A percentile compares a stretch with the other conserved stretches of the same genome.
Evolutionary conservation across 2,888 invertebrate species (phyloP).

Genomic region (Hofmannophila pseudospretella): DNA sequence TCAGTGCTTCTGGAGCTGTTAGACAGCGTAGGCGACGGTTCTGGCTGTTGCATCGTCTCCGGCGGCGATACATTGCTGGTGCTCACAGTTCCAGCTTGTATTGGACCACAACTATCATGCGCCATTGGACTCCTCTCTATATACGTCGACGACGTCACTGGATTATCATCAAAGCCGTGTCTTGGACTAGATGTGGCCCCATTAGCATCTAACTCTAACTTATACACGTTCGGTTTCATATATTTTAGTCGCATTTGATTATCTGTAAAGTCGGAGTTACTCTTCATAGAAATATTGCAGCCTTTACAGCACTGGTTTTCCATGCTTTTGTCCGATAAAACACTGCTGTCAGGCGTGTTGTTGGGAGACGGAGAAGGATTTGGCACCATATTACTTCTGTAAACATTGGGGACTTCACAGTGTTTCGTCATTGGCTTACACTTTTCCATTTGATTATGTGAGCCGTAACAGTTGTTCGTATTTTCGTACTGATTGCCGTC

Average conservation of each 20-base stretch:
- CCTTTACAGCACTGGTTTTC: constrained; percentile 74
- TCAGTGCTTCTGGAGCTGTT: constrained; percentile 72
- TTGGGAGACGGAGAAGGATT: constrained; percentile 63
- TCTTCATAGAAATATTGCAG: constrained; percentile 64
- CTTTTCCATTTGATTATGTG: constrained; percentile 48
- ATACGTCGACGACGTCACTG: constrained; percentile 84
- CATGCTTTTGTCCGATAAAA: constrained; percentile 50
- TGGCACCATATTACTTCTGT: constrained; percentile 49
- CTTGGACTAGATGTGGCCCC: constrained; percentile 74
- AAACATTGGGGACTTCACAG: constrained; percentile 43
- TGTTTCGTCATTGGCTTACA: constrained; percentile 33
- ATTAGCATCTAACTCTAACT: constrained; percentile 70
- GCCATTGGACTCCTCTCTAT: constrained; percentile 77
- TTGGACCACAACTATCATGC: constrained; percentile 83
- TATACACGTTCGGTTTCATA: constrained; percentile 59
- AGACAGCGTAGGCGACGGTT: constrained; percentile 80
- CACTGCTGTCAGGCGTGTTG: constrained; percentile 68
- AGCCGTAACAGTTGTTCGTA: constrained; percentile 32
- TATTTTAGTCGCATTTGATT: constrained; percentile 55
- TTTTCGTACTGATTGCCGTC: constrained; percentile 51
- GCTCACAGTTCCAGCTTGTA: constrained; percentile 90
- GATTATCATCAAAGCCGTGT: constrained; percentile 75
- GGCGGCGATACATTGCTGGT: constrained; percentile 88
- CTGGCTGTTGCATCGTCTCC: constrained; percentile 71
- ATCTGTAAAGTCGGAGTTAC: constrained; percentile 56